A percentile compares a stretch with the other conserved stretches of the same genome.
Conservation (phyloP, 2,888 invertebrate genomes). For the Hoplodrina ambigua region DNA sequence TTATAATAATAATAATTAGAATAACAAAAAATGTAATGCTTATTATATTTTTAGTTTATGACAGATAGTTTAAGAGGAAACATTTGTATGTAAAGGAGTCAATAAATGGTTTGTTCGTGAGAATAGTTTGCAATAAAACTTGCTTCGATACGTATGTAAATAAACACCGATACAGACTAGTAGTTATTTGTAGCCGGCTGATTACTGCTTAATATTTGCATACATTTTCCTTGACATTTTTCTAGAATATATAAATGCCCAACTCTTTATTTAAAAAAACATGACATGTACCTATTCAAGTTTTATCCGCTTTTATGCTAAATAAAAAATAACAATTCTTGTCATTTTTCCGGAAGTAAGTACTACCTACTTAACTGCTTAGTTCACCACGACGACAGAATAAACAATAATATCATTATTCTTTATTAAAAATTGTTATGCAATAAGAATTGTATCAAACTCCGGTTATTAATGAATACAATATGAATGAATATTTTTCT, state of each 20-base stretch:
- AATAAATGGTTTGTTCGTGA: background rate
- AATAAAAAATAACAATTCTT: slow-evolving; percentile 5
- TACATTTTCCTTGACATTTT: slow-evolving; percentile 63
- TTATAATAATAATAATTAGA: background rate
- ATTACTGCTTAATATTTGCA: slow-evolving; percentile 25
- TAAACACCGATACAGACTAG: background rate
- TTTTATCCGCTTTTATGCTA: background rate
- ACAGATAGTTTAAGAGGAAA: slow-evolving; percentile 13
- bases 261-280: slow-evolving; percentile 15
- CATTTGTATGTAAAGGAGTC: background rate
- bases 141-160: background rate
- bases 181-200: background rate
- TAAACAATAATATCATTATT: background rate
- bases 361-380: no score
- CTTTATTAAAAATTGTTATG: no score
- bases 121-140: slow-evolving; percentile 23
- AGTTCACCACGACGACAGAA: no score
- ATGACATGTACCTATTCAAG: background rate
- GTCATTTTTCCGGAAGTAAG: slow-evolving; percentile 14
- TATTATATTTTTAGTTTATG: background rate
- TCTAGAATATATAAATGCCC: slow-evolving; percentile 21
- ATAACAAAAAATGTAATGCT: background rate
- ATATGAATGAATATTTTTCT: background rate
- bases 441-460: no score
- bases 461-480: no score